A percentile compares a stretch with the other conserved stretches of the same genome.
Evolutionary conservation across 2,797 vertebrate species (phyloP).

Genomic region (Pagetopsis macropterus): DNA sequence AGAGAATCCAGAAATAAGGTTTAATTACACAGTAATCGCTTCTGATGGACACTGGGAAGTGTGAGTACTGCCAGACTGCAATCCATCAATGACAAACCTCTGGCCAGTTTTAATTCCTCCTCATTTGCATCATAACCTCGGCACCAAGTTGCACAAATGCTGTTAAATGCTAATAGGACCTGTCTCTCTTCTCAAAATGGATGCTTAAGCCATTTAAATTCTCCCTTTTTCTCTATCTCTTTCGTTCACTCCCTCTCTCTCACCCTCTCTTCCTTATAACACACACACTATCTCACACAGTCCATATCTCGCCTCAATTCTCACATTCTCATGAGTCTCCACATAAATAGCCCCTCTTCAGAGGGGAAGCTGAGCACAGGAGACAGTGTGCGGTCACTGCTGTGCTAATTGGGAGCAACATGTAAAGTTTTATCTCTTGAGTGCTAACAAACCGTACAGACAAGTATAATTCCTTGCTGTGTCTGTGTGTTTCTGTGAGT

Average conservation of each 20-base stretch:
- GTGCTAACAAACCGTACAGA: conserved; percentile 98
- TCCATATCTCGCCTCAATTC: conserved; percentile 77
- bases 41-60: conserved; percentile 99
- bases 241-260: conserved; percentile 69
- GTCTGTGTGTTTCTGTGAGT: conserved; percentile 30
- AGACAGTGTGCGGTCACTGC: conserved; percentile 96
- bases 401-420: conserved; percentile 99
- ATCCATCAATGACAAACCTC: conserved; percentile 99
- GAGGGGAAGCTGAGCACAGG: conserved; percentile 92
- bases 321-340: conserved; percentile 86
- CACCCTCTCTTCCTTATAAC: conserved; percentile 69
- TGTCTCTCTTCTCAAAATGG: conserved; percentile 99
- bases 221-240: conserved; percentile 85
- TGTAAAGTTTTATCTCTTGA: conserved; percentile 99
- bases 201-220: conserved; percentile 99
- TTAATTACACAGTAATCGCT: conserved; percentile 99
- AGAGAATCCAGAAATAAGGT: conserved; percentile 99
- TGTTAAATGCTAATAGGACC: conserved; percentile 99
- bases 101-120: conserved; percentile 99
- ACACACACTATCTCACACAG: conserved; percentile 64
- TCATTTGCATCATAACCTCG: conserved; percentile 99
- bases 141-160: conserved; percentile 99
- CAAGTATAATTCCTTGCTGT: conserved; percentile 79
- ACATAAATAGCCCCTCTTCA: conserved; percentile 94
- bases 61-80: conserved; percentile 99